Evolutionary conservation across 1,140 invertebrate genomes (phyloP), one percentile per base, ranked within the genome.

Genomic region (Pogonomyrmex californicus): DNA sequence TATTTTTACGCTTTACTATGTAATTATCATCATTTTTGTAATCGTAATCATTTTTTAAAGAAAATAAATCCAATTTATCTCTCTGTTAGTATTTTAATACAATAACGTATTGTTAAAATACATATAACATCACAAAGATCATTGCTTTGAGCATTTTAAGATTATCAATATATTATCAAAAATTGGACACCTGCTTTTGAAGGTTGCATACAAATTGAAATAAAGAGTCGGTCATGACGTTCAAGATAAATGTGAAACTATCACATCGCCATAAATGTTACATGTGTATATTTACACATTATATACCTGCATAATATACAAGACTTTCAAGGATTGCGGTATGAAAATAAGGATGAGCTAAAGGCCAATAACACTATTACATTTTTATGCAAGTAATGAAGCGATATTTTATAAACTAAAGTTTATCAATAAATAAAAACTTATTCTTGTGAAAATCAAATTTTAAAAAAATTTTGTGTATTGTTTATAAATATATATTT

Each of bases 211-310:
- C 30, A 79, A 66, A 68, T 54, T 2, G n/a, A 63, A 63, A 77
- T 63, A 36, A 65, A 38, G 44, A 36, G 12, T 51, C 41, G 23
- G 10, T 9, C 1, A 78, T 44, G 14, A 47, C 1, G 44, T 78
- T 4, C 76, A 78, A 78, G 76, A 33, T 65, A 12, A 78, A 65
- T 60, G 23, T 1, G 17, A 51, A 78, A 65, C 10, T 65, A 65
- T 58, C 41, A 77, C 30, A 65, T 23, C 30, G 14, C 2, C 23
- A 77, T 12, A 17, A 54, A 63, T 63, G 14, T 44, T 47, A 17
- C 12, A 14, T 65, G 4, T 1, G 49, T 5, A 49, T 4, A 47
- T 77, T 56, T 33, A 44, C 9, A 4, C 12, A 65, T 49, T 58
- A 33, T 44, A 6, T 17, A 30, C 5, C 14, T 23, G 9, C 1